Base-by-base conservation (phyloP, 2,888 invertebrate genomes). In the Apotomis turbidana region DNA sequence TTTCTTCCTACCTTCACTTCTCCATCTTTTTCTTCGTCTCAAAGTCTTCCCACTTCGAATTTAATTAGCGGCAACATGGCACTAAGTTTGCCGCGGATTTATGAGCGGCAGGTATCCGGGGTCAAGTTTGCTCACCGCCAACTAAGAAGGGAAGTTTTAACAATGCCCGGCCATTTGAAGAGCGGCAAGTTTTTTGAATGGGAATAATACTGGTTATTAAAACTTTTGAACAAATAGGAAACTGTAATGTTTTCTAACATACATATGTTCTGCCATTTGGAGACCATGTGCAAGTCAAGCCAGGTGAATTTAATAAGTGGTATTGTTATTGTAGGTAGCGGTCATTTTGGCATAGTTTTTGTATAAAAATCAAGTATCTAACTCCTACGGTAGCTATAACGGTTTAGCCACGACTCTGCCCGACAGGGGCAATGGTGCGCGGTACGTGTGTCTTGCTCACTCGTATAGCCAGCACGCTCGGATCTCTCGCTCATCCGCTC, bases 101-200 rank as follows among this genome's bases (percentile, higher is more conserved):
- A 68, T 68, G 62, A 71, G 71, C 58, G 57, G 54, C 41, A 68
- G 68, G 27, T 57, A 62, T 59, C 63, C 52, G 13, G n/a, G 66
- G 46, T 15, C 27, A 52, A 71, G 68, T 68, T 71, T 66, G 49
- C 15, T 52, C 72, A 72, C 62, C 62, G 68, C 41, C 27, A 64
- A 61, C 36, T 72, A 57, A 38, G 46, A 9, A 6, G 58, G 51
- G 3, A 67, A 72, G 62, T 72, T 72, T 62, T 63, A 72, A 72
- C 68, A 72, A 72, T 72, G 54, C 62, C 38, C 36, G 13, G 27
- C 27, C 55, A 58, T 52, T 58, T 62, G 44, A 46, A 60, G 66
- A 62, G n/a, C 61, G 71, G 46, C 9, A 63, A 72, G 72, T 63
- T 62, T 62, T 6, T 8, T 36, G 52, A 62, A 70, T 57, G 55